These are phyloP conservation scores for Drosophila prostipennis DNA, from an alignment of 2,888 invertebrate genomes.

Conservation along the genomic window DNA sequence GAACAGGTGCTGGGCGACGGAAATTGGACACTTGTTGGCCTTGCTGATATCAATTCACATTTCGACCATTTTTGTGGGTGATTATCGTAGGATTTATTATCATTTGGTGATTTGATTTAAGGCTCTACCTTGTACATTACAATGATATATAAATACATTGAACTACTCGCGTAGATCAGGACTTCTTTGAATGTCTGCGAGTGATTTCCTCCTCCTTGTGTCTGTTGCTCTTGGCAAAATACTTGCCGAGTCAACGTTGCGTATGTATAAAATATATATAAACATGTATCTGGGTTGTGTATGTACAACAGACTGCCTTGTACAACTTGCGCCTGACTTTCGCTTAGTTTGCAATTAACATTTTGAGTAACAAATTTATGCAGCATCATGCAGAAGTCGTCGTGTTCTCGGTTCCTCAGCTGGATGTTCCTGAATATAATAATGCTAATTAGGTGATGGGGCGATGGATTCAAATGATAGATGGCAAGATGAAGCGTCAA, in stretches of 20 bases:
- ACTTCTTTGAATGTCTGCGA: constrained; percentile 9
- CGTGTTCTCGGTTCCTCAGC: constrained; percentile 14
- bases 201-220: constrained; percentile 1
- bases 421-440: constrained; percentile 17
- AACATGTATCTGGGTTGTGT: constrained; percentile 10
- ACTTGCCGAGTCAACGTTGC: constrained; percentile 13
- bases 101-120: constrained; percentile 78
- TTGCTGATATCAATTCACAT: constrained; percentile 1
- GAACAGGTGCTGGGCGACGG: constrained; percentile 14
- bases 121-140: constrained; percentile 70
- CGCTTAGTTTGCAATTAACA: constrained; percentile 40
- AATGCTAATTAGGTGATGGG: constrained; percentile 20
- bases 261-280: constrained; percentile 19
- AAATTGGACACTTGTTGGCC: constrained; percentile 35
- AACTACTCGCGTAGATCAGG: constrained; percentile 37
- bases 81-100: constrained; percentile 64
- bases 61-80: constrained; percentile 6
- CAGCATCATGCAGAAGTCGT: constrained; percentile 21
- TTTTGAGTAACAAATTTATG: constrained; percentile 40
- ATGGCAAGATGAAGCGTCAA: constrained; percentile 17
- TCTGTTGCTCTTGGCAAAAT: constrained; percentile 11
- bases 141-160: constrained; percentile 43
- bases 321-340: constrained; percentile 28
- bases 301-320: constrained; percentile 27
- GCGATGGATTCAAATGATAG: constrained; percentile 7